A percentile compares a stretch with the other conserved stretches of the same genome.
Evolutionary conservation across 1,140 invertebrate species (phyloP).

Genomic region (Laodelphax striatellus): DNA sequence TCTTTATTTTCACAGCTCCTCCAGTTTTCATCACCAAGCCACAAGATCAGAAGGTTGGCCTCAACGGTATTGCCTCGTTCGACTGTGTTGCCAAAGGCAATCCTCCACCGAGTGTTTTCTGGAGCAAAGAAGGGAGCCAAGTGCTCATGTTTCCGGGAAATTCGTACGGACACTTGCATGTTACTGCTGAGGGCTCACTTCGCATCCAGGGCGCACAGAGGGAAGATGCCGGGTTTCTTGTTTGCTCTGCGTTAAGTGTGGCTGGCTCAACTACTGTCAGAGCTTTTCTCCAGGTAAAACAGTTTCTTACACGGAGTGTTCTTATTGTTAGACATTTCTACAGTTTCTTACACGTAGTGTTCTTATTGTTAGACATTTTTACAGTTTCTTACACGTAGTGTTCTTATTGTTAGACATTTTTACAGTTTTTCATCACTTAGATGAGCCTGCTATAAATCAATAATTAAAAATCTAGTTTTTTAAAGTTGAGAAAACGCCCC

Average conservation of each 20-base stretch:
- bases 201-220: constrained; percentile 60
- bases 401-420: not conserved
- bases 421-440: not conserved
- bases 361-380: not conserved
- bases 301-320: not conserved
- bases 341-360: not conserved
- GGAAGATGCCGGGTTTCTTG: constrained; percentile 74
- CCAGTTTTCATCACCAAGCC: constrained; percentile 67
- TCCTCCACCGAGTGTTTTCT: constrained; percentile 75
- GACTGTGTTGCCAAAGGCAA: constrained; percentile 75
- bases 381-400: not conserved
- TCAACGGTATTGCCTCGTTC: constrained; percentile 65
- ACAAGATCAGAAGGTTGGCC: constrained; percentile 58
- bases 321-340: not conserved
- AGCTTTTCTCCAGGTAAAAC: constrained; percentile 55
- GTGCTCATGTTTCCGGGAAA: constrained; percentile 73
- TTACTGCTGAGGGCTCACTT: constrained; percentile 62
- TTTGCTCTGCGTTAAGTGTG: constrained; percentile 76
- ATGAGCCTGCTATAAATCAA: too few relatives aligned
- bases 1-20: constrained; percentile 43
- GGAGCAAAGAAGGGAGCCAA: constrained; percentile 73
- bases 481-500: too few relatives aligned
- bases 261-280: constrained; percentile 69
- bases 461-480: too few relatives aligned
- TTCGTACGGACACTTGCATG: constrained; percentile 58